A percentile compares a stretch with the other conserved stretches of the same genome.
Evolutionary conservation across 2,888 invertebrate genomes (phyloP).

Genomic region (Nysson spinosus): DNA sequence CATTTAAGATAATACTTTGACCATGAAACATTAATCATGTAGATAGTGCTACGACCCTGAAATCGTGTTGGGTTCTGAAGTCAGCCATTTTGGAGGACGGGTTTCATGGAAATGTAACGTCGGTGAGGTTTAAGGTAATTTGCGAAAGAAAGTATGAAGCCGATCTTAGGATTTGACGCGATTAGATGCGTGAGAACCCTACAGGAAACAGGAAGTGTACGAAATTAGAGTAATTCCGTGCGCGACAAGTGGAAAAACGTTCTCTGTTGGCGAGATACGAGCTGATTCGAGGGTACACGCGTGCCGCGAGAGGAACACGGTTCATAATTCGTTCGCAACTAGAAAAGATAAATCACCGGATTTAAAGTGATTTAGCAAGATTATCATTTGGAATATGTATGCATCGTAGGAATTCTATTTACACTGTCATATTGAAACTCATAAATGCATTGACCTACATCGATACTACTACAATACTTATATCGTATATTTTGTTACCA

Average conservation of each 20-base stretch:
- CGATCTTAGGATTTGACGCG: background rate
- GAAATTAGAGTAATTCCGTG: constrained; percentile 48
- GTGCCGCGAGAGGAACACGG: constrained; percentile 27
- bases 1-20: too few species aligned
- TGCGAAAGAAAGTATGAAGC: background rate
- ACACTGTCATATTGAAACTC: too few species aligned
- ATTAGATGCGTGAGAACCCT: constrained; percentile 29
- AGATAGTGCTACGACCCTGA: too few species aligned
- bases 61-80: too few species aligned
- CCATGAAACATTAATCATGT: too few species aligned
- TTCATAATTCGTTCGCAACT: constrained; percentile 3
- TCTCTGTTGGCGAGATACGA: constrained; percentile 12
- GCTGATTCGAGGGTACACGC: constrained; percentile 29
- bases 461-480: too few species aligned
- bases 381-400: constrained; percentile 5
- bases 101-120: too few species aligned
- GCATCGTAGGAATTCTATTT: background rate
- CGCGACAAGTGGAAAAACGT: constrained; percentile 53
- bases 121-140: background rate
- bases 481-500: too few species aligned
- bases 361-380: constrained; percentile 35
- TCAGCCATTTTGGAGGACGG: too few species aligned
- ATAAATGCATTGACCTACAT: too few species aligned
- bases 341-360: constrained; percentile 24
- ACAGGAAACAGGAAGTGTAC: constrained; percentile 47